Percentiles rank a stretch among this genome's conserved stretches.
These are phyloP conservation scores for Cyrtonyx montezumae DNA, from an alignment of 2,113 vertebrate genomes.

Conservation along the genomic window DNA sequence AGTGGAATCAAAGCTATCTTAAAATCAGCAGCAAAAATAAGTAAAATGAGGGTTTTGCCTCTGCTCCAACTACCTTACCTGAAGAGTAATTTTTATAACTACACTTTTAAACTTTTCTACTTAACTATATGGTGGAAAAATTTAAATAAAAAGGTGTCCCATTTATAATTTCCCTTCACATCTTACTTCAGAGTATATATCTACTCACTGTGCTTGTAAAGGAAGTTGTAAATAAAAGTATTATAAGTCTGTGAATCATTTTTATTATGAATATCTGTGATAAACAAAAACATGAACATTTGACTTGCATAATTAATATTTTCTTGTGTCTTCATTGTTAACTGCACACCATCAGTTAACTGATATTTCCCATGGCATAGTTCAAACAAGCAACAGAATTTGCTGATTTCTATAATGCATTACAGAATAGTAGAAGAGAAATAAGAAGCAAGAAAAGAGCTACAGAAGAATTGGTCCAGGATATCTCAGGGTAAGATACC, in stretches of 20 bases:
- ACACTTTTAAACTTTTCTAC: background rate
- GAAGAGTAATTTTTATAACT: background rate
- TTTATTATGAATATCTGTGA: background rate
- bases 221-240: background rate
- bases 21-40: background rate
- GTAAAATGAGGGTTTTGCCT: background rate
- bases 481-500: background rate
- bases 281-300: background rate
- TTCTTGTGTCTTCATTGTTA: background rate
- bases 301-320: background rate
- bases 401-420: background rate
- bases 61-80: accelerated
- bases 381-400: background rate
- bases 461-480: background rate
- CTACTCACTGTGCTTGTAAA: background rate
- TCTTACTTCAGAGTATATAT: background rate
- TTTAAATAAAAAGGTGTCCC: background rate
- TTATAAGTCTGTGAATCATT: background rate
- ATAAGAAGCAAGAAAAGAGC: background rate
- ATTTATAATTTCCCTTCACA: background rate
- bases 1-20: background rate
- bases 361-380: background rate
- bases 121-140: background rate
- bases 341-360: background rate
- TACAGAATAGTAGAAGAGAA: background rate